A percentile compares a stretch with the other conserved stretches of the same genome.
These are phyloP conservation scores for Sebastes taczanowskii DNA, from an alignment of 2,797 vertebrate genomes.

Conservation along the genomic window DNA sequence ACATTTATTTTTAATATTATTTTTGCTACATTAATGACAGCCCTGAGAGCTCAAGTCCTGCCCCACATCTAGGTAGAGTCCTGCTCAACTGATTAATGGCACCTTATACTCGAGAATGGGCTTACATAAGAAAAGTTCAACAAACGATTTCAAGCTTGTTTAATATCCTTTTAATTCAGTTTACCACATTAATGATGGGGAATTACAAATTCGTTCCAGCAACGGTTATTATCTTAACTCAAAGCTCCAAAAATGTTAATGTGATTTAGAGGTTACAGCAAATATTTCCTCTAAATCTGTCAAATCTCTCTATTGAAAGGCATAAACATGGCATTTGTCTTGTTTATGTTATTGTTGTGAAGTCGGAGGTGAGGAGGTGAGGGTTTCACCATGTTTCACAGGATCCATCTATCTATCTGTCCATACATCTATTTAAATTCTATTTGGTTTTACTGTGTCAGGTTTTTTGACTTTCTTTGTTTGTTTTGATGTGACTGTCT, in stretches of 20 bases:
- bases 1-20: too few species aligned
- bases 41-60: too few species aligned
- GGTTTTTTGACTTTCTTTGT: slow-evolving; percentile 15
- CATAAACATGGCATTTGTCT: not conserved
- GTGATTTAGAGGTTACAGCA: not conserved
- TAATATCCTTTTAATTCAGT: slow-evolving; percentile 18
- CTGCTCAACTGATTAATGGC: too few species aligned
- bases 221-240: not conserved
- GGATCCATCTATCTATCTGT: too few species aligned
- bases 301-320: not conserved
- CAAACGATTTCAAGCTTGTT: not conserved
- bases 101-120: not conserved
- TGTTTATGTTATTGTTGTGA: not conserved
- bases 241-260: slow-evolving; percentile 3
- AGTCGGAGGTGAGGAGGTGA: not conserved
- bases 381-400: not conserved
- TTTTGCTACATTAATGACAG: too few species aligned
- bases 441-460: not conserved
- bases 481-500: slow-evolving; percentile 47
- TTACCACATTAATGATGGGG: slow-evolving; percentile 2
- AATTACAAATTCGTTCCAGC: not conserved
- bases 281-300: not conserved
- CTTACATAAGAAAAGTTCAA: not conserved
- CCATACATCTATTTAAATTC: not conserved
- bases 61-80: too few species aligned